A percentile compares a stretch with the other conserved stretches of the same genome.
Evolutionary conservation across 2,888 invertebrate genomes (phyloP).

Genomic region (Polydrusus cervinus): DNA sequence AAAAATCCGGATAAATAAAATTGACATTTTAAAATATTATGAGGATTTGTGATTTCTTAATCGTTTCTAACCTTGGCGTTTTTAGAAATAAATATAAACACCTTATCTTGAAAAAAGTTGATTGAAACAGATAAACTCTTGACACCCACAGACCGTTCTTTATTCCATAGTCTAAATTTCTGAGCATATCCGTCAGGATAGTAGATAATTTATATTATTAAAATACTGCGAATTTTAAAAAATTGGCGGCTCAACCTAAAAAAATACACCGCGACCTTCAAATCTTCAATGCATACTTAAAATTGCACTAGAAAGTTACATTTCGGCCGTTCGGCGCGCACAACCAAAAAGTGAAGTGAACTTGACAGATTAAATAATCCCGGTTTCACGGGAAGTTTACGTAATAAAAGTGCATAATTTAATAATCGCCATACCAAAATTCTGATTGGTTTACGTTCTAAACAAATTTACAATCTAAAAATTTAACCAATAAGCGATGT

Average conservation of each 20-base stretch:
- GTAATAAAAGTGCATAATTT: conserved; percentile 5
- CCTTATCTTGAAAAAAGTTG: conserved; percentile 10
- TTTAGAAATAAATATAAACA: background rate
- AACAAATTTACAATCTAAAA: conserved; percentile 27
- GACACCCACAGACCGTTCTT: background rate
- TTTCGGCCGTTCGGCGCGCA: background rate
- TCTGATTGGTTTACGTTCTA: conserved; percentile 25
- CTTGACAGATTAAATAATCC: background rate
- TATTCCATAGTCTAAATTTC: background rate
- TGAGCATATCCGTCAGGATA: background rate
- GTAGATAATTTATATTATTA: background rate
- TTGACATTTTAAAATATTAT: too few relatives aligned
- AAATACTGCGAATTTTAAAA: background rate
- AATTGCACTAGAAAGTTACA: too few relatives aligned
- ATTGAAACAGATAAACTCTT: conserved; percentile 12
- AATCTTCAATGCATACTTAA: too few relatives aligned
- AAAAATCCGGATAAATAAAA: too few relatives aligned
- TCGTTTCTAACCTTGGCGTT: too few relatives aligned
- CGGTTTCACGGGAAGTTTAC: background rate
- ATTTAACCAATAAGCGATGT: conserved; percentile 39
- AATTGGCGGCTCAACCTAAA: background rate
- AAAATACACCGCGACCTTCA: too few relatives aligned
- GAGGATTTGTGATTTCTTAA: too few relatives aligned
- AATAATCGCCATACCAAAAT: conserved; percentile 9
- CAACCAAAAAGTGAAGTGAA: background rate